phyloP scores from a whole-genome alignment of 1,140 invertebrate genomes.

The honey bee (Apis mellifera) region DNA sequence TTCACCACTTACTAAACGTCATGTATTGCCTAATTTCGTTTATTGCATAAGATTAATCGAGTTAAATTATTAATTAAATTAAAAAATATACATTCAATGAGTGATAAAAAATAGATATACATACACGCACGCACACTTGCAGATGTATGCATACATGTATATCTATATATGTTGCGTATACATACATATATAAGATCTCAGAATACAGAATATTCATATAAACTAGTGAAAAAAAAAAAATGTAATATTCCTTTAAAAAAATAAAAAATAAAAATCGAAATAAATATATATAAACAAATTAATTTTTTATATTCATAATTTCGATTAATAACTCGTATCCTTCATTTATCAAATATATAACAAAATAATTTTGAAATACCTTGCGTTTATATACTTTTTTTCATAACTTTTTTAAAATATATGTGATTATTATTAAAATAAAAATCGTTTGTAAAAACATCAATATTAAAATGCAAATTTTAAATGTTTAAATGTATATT shows the following conservation, averaged over 20 bases:
- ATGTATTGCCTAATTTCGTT: slow-evolving; percentile 7
- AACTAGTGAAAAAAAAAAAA: too few relatives aligned
- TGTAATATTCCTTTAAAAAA: not conserved
- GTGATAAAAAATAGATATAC: not conserved
- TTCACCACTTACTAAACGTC: slow-evolving; percentile 32
- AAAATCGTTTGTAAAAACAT: not conserved
- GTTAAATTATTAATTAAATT: not conserved
- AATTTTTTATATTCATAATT: not conserved
- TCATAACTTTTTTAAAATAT: not conserved
- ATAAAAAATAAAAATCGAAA: not conserved
- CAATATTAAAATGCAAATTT: not conserved
- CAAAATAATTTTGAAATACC: not conserved
- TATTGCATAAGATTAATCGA: not conserved
- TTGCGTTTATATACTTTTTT: not conserved
- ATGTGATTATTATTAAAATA: not conserved
- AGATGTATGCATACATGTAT: not conserved
- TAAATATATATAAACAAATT: not conserved
- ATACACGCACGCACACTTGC: not conserved
- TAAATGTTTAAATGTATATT: not conserved
- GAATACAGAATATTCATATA: slow-evolving; percentile 15
- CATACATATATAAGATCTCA: not conserved
- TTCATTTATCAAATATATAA: not conserved
- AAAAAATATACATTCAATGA: not conserved
- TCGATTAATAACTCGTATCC: not conserved
- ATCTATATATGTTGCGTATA: not conserved